phyloP scores from a whole-genome alignment of 2,888 invertebrate species.

The Patella ulyssiponensis region DNA sequence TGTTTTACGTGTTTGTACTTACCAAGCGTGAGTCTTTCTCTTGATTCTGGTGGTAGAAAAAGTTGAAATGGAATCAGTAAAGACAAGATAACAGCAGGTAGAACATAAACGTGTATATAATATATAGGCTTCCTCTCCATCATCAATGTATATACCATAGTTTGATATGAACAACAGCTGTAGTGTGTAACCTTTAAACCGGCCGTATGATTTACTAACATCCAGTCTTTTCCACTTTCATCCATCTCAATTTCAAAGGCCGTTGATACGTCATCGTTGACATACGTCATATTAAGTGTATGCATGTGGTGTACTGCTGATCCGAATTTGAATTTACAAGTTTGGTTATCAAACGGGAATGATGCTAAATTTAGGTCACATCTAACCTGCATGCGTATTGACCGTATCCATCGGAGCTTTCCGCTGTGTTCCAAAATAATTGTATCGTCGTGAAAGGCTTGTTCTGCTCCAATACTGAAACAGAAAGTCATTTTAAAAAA shows the following conservation, averaged over 20 bases:
- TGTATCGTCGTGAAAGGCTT: too few species aligned
- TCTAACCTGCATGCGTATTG: slow-evolving; percentile 79
- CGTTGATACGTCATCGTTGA: slow-evolving; percentile 22
- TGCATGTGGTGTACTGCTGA: slow-evolving; percentile 78
- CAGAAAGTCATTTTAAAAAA: too few species aligned
- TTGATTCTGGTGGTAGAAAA: slow-evolving; percentile 95
- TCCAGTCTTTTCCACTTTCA: slow-evolving; percentile 50
- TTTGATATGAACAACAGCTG: slow-evolving; percentile 55
- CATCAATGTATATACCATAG: slow-evolving; percentile 80
- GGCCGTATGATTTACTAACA: slow-evolving; percentile 38
- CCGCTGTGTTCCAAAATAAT: too few species aligned
- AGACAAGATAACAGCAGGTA: slow-evolving; percentile 86
- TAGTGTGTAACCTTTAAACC: slow-evolving; percentile 40
- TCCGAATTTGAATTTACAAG: slow-evolving; percentile 89
- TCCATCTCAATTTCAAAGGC: slow-evolving; percentile 30
- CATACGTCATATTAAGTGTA: slow-evolving; percentile 55
- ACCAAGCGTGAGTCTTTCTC: slow-evolving; percentile 97
- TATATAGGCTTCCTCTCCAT: slow-evolving; percentile 93
- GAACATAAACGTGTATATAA: slow-evolving; percentile 80
- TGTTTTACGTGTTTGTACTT: slow-evolving; percentile 73
- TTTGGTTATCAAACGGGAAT: slow-evolving; percentile 94
- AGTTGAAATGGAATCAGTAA: slow-evolving; percentile 95
- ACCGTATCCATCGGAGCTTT: slow-evolving; percentile 86
- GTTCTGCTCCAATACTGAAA: too few species aligned
- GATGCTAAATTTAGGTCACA: slow-evolving; percentile 88